Evolutionary conservation across 2,888 invertebrate species (phyloP), one percentile per base, ranked within the genome.

Genomic region (Netelia fuscicornis): DNA sequence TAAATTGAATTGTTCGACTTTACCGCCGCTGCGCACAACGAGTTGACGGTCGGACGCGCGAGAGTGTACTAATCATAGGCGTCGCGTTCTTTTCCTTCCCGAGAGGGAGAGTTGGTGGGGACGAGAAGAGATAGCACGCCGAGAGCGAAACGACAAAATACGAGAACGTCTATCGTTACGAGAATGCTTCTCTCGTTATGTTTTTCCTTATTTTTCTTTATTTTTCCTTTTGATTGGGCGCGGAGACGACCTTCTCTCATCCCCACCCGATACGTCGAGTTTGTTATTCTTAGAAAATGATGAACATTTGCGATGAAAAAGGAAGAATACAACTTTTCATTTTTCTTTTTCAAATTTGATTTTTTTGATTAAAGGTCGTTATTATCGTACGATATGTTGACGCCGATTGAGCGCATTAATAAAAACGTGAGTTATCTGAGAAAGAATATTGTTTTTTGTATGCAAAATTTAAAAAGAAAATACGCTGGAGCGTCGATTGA

Each of bases 21-120:
- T 48, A 48, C 5, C 13, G 11, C 13, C 13, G 5, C 2, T 13
- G 13, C 48, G 48, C 48, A 48, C 48, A 13, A 13, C 48, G 13
- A 48, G 48, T 11, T 13, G 48, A 48, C 13, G 13, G 11, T 48
- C 81, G 82, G 23, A 75, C 48, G 70, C 58, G 65, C 82, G 67
- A 81, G 58, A 13, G 81, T 76, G 30, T 78, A 86, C 87, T 76
- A 72, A 80, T 84, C 64, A 58, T 48, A 58, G 60, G 60, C 56
- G 44, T 23, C 44, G 48, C 72, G 42, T 65, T 71, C 17, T 56
- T 80, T 17, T 11, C n/a, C 37, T 58, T 30, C 25, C n/a, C 2
- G 11, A 52, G 3, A n/a, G 37, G 37, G 44, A 30, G 37, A 37
- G 25, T 23, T 37, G 54, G 54, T 20, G 54, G 44, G 13, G 60